Conservation (phyloP, 2,797 vertebrate species). For the Gobio occitaniae region DNA sequence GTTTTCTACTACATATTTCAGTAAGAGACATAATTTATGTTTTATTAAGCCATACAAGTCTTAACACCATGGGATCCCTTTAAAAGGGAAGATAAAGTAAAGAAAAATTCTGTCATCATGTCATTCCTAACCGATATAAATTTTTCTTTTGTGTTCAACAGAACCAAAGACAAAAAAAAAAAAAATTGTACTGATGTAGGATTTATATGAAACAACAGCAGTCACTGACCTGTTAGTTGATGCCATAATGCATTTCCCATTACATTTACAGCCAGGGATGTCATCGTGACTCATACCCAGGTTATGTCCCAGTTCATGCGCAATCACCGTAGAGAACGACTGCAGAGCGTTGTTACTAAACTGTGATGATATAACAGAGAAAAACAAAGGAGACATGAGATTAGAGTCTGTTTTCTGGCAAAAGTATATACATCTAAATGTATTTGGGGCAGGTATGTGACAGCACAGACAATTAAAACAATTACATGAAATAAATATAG, state of each 20-base stretch:
- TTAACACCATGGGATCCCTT: too few species aligned
- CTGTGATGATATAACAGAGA: conserved; percentile 64
- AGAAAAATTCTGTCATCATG: background rate
- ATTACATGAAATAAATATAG: background rate
- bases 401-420: background rate
- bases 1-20: too few species aligned
- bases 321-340: conserved; percentile 79
- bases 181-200: background rate
- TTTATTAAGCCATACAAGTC: too few species aligned
- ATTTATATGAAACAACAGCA: background rate
- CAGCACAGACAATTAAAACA: background rate
- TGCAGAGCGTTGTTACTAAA: conserved; percentile 54
- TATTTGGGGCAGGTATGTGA: background rate
- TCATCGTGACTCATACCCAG: conserved; percentile 90
- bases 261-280: conserved; percentile 61
- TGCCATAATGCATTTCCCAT: conserved; percentile 80
- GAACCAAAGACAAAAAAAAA: background rate
- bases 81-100: background rate
- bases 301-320: conserved; percentile 91
- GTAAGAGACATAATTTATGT: too few species aligned
- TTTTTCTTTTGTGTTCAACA: background rate
- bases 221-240: conserved; percentile 73
- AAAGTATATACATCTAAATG: background rate
- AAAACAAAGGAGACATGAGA: background rate
- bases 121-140: background rate